Base-by-base conservation (phyloP, 2,113 vertebrate species). In the Pterocles burchelli region DNA sequence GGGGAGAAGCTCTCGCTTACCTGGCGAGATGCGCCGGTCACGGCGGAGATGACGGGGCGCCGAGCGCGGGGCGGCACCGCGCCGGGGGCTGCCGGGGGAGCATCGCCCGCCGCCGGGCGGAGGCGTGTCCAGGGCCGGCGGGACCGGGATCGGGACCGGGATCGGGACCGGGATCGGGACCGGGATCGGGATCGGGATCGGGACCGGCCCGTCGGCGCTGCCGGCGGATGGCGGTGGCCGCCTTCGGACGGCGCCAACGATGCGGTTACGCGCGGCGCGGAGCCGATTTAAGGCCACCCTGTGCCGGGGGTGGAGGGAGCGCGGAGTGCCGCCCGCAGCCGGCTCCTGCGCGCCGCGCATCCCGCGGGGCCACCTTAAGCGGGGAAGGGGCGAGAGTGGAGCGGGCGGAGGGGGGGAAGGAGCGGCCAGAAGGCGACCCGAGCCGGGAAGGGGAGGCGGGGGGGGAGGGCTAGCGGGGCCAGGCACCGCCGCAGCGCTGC, bases 321-420 rank as follows among this genome's bases (percentile, higher is more conserved):
- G 83, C 79, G 61, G 20, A 88, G 75, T 79, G 93, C 92, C 76
- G 95, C 89, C 92, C 73, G 79, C 63, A 54, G 63, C 38, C 63
- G 57, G 38, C 74, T 87, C 46, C 66, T 81, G 95, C 70, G 74
- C 87, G 81, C 58, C 46, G 81, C 24, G 82, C 63, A 75, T 91
- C 90, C 83, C 80, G 51, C 76, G 43, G 95, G 83, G 92, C 95
- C 95, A 96, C 96, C 96, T 97, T 97, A 96, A 96, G 19, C 31
- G 57, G 76, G 85, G 89, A 84, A 81, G 82, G 82, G 70, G 78
- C 43, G 68, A 78, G 54, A 67, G 77, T 41, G 36, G 71, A 82
- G 61, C 71, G 31, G 26, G 80, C 6, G 52, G 55, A 41, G 49
- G 28, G 21, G 52, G 61, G 59, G 55, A 66, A 75, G 67, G 58